Evolutionary conservation across 2,888 invertebrate genomes (phyloP), one percentile per base, ranked within the genome.

Genomic region (Aleiodes leptofemur): DNA sequence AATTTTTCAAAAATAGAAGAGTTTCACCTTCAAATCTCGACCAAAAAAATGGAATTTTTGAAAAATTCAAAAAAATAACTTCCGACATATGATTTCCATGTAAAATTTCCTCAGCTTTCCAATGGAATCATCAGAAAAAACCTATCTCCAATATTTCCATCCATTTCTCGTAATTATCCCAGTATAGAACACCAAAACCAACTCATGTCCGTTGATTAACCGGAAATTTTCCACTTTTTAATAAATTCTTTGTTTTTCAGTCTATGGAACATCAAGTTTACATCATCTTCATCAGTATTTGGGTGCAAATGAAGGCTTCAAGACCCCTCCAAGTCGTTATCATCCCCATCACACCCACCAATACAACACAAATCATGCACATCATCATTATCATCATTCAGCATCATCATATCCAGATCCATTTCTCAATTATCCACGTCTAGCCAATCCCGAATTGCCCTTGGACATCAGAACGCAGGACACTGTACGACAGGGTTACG

Each of bases 261-360:
- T 88, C 16, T 88, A 88, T 76, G 86, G 86, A 23, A 78, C 87
- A 34, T 83, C 88, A 5, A 86, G 87, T 78, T 79, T 88, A 14
- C 88, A 88, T 71, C 88, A 88, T 72, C 82, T 88, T 66, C 88
- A 88, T 48, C 88, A 88, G 61, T 88, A 88, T 55, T 83, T 88
- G 43, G 88, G 88, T 3, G 81, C 83, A 48, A 87, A 87, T 76
- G 88, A 88, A 9, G 84, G 85, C 4, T 88, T 88, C 79, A 85
- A 87, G 70, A 83, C 86, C 48, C 84, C 87, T 0, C 77, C 87
- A 13, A 85, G 82, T 69, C 83, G 86, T 70, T 87, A 87, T 53
- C 87, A 87, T 13, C 71, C 84, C 0, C 86, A 85, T 73, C 87
- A 87, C 57, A 48, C 85, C 4, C 85, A 87, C 71, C 86, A 87